Base-by-base conservation (phyloP, 2,113 vertebrate genomes). In the Peromyscus leucopus region DNA sequence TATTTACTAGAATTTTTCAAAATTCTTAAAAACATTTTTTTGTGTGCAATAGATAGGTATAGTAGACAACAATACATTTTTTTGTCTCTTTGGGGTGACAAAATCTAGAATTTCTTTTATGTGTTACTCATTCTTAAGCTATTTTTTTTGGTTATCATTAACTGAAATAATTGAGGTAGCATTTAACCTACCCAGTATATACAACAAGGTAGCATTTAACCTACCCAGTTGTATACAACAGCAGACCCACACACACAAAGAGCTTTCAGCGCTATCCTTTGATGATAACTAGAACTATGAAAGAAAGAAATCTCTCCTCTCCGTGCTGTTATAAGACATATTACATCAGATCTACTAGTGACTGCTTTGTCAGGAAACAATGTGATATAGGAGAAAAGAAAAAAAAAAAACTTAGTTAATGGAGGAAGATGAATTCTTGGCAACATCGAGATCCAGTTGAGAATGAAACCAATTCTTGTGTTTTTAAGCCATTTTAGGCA, bases 341-440 rank as follows among this genome's bases (percentile, higher is more conserved):
- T 83, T 67, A 0, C 51, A 42, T 26, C 84, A 24, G 65, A 55
- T 4, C 1, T 65, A 48, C 1, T 24, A 51, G 9, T 51, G 5
- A 15, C 31, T 59, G 16, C n/a, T 80, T 92, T 84, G n/a, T 2
- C 42, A 90, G 33, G 89, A 69, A 93, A 95, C 9, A 67, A 65
- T 33, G 42, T 36, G 39, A 12, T 69, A 31, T 0, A 72, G 11
- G 84, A 31, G 31, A 86, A 84, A 75, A 86, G 13, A 67, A 55
- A 8, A 89, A 26, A 86, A 17, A 67, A 55, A 8, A 90, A 21
- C 11, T 42, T 21, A 90, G 11, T 28, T 33, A 42, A 10, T 51
- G 21, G 46, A 46, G 24, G 42, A 33, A 33, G 39, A 3, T 65
- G 74, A 63, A 65, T 65, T 22, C 2, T 26, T 86, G 36, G 7